These are phyloP conservation scores for Pseudorhiza aurosa DNA, from an alignment of 30 jellyfish, hydroid and myxozoan genomes.

Conservation along the genomic window DNA sequence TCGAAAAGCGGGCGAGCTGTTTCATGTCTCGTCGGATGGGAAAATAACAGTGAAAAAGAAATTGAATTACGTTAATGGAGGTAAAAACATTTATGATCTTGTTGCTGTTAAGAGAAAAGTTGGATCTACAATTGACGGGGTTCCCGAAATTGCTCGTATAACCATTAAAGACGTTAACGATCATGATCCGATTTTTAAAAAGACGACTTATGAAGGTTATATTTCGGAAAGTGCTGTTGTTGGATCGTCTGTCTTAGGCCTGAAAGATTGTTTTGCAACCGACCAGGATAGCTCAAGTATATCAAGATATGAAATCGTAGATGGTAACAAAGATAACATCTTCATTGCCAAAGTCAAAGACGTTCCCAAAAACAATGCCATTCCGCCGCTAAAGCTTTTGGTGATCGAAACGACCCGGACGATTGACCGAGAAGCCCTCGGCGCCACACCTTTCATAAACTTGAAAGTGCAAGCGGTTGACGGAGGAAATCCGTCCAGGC, in stretches of 20 bases:
- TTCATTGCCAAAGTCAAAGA: slow-evolving; percentile 57
- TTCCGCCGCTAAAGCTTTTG: slow-evolving; percentile 76
- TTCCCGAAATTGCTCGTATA: slow-evolving; percentile 60
- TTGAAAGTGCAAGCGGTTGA: slow-evolving; percentile 83
- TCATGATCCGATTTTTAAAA: slow-evolving; percentile 85
- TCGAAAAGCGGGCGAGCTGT: slow-evolving; percentile 31
- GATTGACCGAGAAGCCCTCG: slow-evolving; percentile 89
- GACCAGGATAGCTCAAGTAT: slow-evolving; percentile 88
- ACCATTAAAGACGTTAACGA: slow-evolving; percentile 73
- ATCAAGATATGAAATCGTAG: slow-evolving; percentile 55
- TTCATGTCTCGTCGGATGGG: slow-evolving; percentile 54
- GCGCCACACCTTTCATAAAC: slow-evolving; percentile 84
- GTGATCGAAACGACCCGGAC: slow-evolving; percentile 76
- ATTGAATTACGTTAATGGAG: slow-evolving; percentile 68
- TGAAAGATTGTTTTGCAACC: slow-evolving; percentile 96
- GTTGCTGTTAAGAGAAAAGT: slow-evolving; percentile 68
- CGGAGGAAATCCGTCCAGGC: slow-evolving; percentile 84
- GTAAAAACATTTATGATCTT: slow-evolving; percentile 57
- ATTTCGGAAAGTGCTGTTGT: slow-evolving; percentile 86
- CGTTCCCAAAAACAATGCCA: no score
- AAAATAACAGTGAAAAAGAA: slow-evolving; percentile 65
- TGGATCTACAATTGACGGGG: slow-evolving; percentile 75
- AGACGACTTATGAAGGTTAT: slow-evolving; percentile 66
- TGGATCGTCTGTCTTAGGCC: slow-evolving; percentile 86
- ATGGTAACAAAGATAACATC: slow-evolving; percentile 71